Conservation (phyloP, 2,888 invertebrate genomes). For the Leptinotarsa peninsularis region DNA sequence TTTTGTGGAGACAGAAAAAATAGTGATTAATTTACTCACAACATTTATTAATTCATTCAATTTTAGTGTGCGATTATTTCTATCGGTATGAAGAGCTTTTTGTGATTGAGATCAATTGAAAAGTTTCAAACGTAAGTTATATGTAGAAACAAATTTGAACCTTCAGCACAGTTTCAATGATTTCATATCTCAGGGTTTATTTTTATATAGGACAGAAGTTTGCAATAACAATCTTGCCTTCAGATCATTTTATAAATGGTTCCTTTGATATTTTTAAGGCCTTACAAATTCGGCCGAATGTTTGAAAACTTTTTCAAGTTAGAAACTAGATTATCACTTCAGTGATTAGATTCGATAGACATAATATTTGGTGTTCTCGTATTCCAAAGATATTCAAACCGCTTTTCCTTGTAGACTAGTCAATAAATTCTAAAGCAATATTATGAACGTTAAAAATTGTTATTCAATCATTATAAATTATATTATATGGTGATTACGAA, state of each 20-base stretch:
- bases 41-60: no score
- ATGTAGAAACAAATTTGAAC: no score
- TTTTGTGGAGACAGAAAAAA: no score
- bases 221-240: slow-evolving; percentile 11
- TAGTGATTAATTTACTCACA: no score
- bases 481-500: slow-evolving; percentile 14
- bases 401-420: slow-evolving; percentile 52
- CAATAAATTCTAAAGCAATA: slow-evolving; percentile 55
- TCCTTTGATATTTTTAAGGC: background rate
- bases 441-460: slow-evolving; percentile 50
- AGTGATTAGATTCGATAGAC: background rate
- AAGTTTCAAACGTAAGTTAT: no score
- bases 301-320: no score
- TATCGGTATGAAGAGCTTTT: no score
- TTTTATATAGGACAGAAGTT: background rate
- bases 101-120: no score
- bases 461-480: slow-evolving; percentile 31
- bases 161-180: background rate
- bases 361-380: slow-evolving; percentile 1
- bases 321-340: background rate
- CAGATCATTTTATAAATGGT: slow-evolving; percentile 4
- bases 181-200: background rate
- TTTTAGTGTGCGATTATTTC: no score
- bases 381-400: slow-evolving; percentile 21
- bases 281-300: no score